phyloP scores from a whole-genome alignment of 2,888 invertebrate species.

The Diabrotica balteata region DNA sequence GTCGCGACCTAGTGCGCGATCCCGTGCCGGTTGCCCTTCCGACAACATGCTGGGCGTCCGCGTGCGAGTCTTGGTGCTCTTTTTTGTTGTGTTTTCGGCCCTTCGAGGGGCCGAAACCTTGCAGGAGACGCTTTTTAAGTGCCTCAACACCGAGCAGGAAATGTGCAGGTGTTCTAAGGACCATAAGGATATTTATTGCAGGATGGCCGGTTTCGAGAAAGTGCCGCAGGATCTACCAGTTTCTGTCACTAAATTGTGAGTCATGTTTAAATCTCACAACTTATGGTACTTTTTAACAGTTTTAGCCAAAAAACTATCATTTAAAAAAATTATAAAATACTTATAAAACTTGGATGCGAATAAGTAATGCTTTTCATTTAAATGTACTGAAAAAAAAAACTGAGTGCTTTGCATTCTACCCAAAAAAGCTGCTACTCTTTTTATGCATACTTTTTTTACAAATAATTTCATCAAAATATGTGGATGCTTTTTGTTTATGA shows the following conservation, averaged over 20 bases:
- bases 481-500: no score
- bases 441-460: no score
- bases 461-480: no score
- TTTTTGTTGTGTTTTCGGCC: constrained; percentile 26
- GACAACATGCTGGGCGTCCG: constrained; percentile 37
- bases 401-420: no score
- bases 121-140: constrained; percentile 39
- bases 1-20: constrained; percentile 34
- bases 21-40: constrained; percentile 21
- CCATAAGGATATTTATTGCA: constrained; percentile 47
- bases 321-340: no score
- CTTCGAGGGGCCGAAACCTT: constrained; percentile 26
- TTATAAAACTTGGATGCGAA: no score
- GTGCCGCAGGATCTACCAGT: constrained; percentile 45
- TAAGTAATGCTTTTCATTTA: no score
- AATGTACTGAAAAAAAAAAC: no score
- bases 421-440: no score
- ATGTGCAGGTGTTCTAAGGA: constrained; percentile 47
- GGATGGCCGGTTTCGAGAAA: constrained; percentile 47
- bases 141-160: constrained; percentile 41
- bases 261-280: constrained; percentile 14
- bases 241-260: constrained; percentile 48
- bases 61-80: constrained; percentile 19
- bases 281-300: no score
- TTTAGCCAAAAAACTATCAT: no score